Evolutionary conservation across 2,113 vertebrate species (phyloP).

Genomic region (Stegostoma tigrinum): DNA sequence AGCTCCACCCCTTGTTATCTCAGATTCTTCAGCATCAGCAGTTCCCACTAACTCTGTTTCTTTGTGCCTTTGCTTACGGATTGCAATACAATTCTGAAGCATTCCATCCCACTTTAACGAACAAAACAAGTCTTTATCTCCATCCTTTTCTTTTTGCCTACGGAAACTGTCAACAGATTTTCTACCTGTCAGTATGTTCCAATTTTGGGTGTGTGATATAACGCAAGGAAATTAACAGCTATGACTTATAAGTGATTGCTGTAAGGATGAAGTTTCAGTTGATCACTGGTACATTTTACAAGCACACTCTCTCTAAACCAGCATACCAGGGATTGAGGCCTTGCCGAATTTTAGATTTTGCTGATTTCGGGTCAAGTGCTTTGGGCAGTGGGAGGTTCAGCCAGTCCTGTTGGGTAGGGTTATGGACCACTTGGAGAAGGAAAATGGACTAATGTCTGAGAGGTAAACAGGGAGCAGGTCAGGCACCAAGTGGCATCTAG

Average conservation of each 20-base stretch:
- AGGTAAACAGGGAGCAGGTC: too few relatives aligned
- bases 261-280: conserved; percentile 26
- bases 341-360: too few relatives aligned
- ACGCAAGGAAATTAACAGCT: background rate
- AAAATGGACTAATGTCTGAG: too few relatives aligned
- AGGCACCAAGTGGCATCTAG: too few relatives aligned
- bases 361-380: too few relatives aligned
- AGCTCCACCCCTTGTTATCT: too few relatives aligned
- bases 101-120: background rate
- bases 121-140: background rate
- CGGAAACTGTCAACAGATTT: background rate
- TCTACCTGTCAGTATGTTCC: conserved; percentile 10
- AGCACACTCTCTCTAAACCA: background rate
- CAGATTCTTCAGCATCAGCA: too few relatives aligned
- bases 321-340: too few relatives aligned
- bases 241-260: background rate
- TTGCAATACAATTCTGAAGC: background rate
- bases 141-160: background rate
- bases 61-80: background rate
- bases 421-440: too few relatives aligned
- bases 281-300: background rate
- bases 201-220: background rate
- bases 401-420: too few relatives aligned
- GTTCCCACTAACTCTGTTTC: background rate
- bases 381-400: too few relatives aligned